Evolutionary conservation across 2,888 invertebrate species (phyloP).

Genomic region (Drosophila eohydei): DNA sequence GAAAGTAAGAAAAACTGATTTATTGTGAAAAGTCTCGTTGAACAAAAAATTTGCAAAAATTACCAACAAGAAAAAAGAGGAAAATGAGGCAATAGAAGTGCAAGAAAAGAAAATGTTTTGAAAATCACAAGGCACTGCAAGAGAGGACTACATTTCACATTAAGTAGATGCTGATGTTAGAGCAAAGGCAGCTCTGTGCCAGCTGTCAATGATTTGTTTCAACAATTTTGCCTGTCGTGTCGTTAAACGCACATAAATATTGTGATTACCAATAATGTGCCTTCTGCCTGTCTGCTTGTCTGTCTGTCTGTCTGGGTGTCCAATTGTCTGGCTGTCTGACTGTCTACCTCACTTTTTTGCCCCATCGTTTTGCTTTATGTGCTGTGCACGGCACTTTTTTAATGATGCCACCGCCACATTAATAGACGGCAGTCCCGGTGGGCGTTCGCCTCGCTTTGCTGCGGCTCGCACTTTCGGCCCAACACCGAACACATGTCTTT

Average conservation of each 20-base stretch:
- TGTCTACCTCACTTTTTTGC: constrained; percentile 21
- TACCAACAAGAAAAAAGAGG: constrained; percentile 6
- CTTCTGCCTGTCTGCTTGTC: constrained; percentile 38
- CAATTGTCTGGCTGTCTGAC: constrained; percentile 32
- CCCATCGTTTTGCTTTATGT: constrained; percentile 18
- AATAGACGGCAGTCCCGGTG: constrained; percentile 25
- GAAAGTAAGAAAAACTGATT: constrained; percentile 38
- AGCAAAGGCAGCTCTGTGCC: constrained; percentile 33
- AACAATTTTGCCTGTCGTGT: constrained; percentile 72
- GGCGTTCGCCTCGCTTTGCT: constrained; percentile 30
- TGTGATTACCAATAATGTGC: constrained; percentile 78
- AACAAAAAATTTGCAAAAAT: constrained; percentile 20
- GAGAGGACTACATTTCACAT: constrained; percentile 36
- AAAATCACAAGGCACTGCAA: constrained; percentile 25
- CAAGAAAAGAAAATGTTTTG: constrained; percentile 4
- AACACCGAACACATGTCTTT: constrained; percentile 31
- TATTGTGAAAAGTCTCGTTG: constrained; percentile 41
- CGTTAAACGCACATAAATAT: constrained; percentile 79
- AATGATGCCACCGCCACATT: constrained; percentile 43
- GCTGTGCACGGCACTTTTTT: constrained; percentile 55
- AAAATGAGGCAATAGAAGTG: constrained; percentile 25
- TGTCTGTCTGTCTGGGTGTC: constrained; percentile 41
- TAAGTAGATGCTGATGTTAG: constrained; percentile 25
- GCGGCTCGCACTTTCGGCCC: constrained; percentile 47
- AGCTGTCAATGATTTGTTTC: constrained; percentile 78